A percentile compares a stretch with the other conserved stretches of the same genome.
Conservation (phyloP, 1,140 invertebrate genomes). For the Oryctes rhinoceros region DNA sequence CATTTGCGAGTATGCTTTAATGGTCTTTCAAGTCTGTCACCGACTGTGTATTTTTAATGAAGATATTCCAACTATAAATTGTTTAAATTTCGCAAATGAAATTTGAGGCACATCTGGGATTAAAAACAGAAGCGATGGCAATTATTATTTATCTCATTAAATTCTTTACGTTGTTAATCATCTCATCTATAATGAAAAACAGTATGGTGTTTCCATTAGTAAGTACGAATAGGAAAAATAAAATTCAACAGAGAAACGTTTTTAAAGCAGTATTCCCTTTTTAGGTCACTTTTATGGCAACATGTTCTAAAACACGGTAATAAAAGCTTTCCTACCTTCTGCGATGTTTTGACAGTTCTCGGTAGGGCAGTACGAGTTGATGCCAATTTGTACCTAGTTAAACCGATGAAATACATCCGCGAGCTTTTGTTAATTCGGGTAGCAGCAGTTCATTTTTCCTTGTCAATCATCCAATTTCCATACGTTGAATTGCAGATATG, state of each 20-base stretch:
- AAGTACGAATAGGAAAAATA: too few relatives aligned
- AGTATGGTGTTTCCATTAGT: too few relatives aligned
- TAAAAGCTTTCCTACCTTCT: neutral
- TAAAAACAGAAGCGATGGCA: too few relatives aligned
- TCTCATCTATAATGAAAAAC: too few relatives aligned
- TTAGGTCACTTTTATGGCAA: neutral
- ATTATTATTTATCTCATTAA: too few relatives aligned
- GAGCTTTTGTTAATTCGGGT: constrained; percentile 11
- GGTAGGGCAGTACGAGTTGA: neutral
- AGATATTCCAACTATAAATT: constrained; percentile 26
- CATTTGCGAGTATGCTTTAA: neutral
- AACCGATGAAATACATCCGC: neutral
- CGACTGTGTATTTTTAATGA: constrained; percentile 9
- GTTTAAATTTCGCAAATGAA: neutral
- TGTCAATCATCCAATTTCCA: constrained; percentile 1
- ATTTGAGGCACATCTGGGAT: neutral
- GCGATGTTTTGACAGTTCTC: constrained; percentile 11
- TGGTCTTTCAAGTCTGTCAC: neutral
- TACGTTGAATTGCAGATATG: neutral
- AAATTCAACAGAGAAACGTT: too few relatives aligned
- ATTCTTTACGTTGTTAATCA: too few relatives aligned
- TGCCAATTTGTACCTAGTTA: neutral
- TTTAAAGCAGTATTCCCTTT: too few relatives aligned
- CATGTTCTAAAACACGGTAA: neutral
- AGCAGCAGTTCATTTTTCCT: neutral